These are phyloP conservation scores for Scelioninae gen. 1 DNA, from an alignment of 2,888 invertebrate species.

Conservation along the genomic window DNA sequence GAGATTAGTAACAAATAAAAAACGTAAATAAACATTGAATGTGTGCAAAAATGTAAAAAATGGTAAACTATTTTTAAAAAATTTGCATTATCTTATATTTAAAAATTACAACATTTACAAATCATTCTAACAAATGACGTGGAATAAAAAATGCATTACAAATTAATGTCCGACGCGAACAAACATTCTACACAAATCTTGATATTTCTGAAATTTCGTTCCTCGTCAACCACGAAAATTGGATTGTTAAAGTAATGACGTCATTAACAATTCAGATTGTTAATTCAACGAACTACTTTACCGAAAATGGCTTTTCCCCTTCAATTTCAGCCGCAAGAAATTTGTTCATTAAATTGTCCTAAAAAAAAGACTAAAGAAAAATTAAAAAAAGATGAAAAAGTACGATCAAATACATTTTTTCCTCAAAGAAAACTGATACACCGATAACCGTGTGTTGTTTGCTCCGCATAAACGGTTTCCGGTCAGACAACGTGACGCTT, in stretches of 20 bases:
- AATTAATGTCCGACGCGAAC: no score
- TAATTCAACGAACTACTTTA: conserved; percentile 35
- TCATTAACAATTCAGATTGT: conserved; percentile 45
- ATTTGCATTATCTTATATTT: no score
- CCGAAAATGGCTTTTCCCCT: conserved; percentile 18
- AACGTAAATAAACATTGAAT: no score
- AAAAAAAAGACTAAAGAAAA: not conserved
- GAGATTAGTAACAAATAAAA: no score
- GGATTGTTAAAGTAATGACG: conserved; percentile 30
- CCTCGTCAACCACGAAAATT: conserved; percentile 23
- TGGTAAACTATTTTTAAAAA: no score
- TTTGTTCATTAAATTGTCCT: conserved; percentile 41
- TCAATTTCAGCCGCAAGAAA: conserved; percentile 15
- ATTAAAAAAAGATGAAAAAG: no score
- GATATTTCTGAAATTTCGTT: not conserved
- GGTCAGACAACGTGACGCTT: conserved; percentile 18
- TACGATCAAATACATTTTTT: conserved; percentile 8
- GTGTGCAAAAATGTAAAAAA: not conserved
- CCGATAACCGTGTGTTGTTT: conserved; percentile 38
- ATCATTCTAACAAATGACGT: no score
- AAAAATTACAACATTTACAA: no score
- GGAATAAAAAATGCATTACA: no score
- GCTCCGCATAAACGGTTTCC: conserved; percentile 46
- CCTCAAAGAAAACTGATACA: conserved; percentile 28
- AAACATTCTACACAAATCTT: not conserved